phyloP scores from a whole-genome alignment of 2,797 vertebrate species.

The Pseudochirops corinnae region DNA sequence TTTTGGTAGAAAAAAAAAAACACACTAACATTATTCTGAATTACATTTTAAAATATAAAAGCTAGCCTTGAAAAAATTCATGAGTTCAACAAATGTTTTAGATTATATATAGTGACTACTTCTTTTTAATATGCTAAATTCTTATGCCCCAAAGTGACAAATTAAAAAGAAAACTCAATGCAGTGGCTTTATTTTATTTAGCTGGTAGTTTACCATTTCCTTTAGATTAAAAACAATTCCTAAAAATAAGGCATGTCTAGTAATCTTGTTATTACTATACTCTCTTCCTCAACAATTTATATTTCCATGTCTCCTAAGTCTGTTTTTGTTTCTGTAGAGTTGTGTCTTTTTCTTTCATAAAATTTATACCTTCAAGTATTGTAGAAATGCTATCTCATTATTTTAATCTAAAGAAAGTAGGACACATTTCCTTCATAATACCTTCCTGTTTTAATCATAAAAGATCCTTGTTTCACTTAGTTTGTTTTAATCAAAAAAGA shows the following conservation, averaged over 20 bases:
- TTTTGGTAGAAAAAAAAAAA: background rate
- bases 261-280: conserved; percentile 48
- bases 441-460: background rate
- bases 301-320: conserved; percentile 55
- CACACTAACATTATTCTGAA: background rate
- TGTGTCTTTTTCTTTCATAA: conserved; percentile 45
- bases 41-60: background rate
- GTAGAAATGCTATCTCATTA: conserved; percentile 37
- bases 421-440: conserved; percentile 33
- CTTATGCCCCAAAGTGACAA: conserved; percentile 52
- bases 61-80: background rate
- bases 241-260: conserved; percentile 46
- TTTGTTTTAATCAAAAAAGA: background rate
- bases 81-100: background rate
- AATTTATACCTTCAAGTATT: conserved; percentile 53
- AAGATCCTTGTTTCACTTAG: background rate
- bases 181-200: conserved; percentile 51
- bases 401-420: conserved; percentile 51
- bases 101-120: conserved; percentile 18
- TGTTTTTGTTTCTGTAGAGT: conserved; percentile 49
- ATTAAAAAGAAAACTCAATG: conserved; percentile 16
- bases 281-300: conserved; percentile 21
- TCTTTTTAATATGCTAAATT: conserved; percentile 47
- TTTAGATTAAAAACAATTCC: conserved; percentile 50
- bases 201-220: conserved; percentile 58